phyloP scores from a whole-genome alignment of 2,113 vertebrate genomes.

The Platichthys stellatus region DNA sequence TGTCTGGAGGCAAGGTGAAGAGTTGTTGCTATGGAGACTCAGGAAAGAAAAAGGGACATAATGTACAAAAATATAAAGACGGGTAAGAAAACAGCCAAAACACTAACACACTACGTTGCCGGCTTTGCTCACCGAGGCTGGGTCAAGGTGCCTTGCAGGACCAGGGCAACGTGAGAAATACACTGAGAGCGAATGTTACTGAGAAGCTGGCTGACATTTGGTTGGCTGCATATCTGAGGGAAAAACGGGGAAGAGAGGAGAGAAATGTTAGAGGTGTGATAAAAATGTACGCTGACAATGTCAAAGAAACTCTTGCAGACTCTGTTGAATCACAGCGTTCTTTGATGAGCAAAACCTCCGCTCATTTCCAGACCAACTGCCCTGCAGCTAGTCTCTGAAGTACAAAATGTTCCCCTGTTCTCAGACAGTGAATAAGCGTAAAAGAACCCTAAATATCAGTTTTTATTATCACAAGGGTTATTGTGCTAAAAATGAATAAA shows the following conservation, averaged over 20 bases:
- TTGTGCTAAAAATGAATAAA: no score
- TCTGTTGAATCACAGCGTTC: slow-evolving; percentile 22
- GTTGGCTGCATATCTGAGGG: slow-evolving; percentile 96
- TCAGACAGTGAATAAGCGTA: background rate
- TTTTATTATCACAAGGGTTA: background rate
- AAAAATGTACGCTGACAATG: slow-evolving; percentile 18
- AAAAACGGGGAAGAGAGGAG: background rate
- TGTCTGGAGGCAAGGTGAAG: slow-evolving; percentile 31
- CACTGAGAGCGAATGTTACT: slow-evolving; percentile 99
- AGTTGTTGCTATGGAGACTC: slow-evolving; percentile 69
- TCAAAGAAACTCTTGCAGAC: slow-evolving; percentile 18
- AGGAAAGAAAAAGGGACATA: slow-evolving; percentile 34
- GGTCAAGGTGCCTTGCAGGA: slow-evolving; percentile 94
- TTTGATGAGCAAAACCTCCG: background rate
- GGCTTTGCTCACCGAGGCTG: slow-evolving; percentile 88
- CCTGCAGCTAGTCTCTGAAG: slow-evolving; percentile 21
- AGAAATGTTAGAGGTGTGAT: slow-evolving; percentile 10
- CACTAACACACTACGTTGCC: background rate
- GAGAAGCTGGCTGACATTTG: slow-evolving; percentile 95
- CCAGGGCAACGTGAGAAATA: slow-evolving; percentile 95
- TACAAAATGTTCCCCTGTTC: slow-evolving; percentile 28
- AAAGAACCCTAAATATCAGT: background rate
- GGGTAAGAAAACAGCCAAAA: background rate
- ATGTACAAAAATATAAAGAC: background rate
- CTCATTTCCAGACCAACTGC: slow-evolving; percentile 25